A percentile compares a stretch with the other conserved stretches of the same genome.
These are phyloP conservation scores for Romanogobio albipinnatus DNA, from an alignment of 2,113 vertebrate genomes.

Conservation along the genomic window DNA sequence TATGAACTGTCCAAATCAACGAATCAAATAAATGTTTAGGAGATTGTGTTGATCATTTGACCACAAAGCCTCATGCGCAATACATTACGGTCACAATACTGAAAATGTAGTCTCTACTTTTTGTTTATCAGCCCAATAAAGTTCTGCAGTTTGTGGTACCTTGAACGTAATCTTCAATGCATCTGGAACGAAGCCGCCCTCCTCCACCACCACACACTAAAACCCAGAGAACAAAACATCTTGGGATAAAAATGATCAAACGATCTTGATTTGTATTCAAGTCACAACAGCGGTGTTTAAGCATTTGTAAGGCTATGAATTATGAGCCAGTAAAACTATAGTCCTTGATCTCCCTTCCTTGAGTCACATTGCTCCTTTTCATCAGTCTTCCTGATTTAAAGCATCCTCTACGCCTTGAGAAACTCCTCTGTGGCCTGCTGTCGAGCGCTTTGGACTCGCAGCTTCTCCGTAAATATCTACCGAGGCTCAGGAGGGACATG, in stretches of 20 bases:
- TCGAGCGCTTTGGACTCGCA: not conserved
- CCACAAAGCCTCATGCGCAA: too few species aligned
- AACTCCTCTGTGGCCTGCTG: not conserved
- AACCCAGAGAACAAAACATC: slow-evolving; percentile 9
- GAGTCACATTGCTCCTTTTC: not conserved
- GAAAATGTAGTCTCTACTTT: not conserved
- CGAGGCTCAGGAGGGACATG: not conserved
- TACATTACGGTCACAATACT: not conserved
- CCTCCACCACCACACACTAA: not conserved
- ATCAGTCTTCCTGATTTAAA: slow-evolving; percentile 21
- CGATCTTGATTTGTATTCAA: slow-evolving; percentile 55
- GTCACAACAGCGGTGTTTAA: slow-evolving; percentile 38
- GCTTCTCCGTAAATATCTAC: not conserved
- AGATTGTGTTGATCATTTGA: too few species aligned
- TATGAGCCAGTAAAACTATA: slow-evolving; percentile 57
- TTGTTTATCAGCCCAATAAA: not conserved
- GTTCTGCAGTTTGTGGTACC: not conserved
- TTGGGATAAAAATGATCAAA: not conserved
- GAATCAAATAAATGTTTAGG: too few species aligned
- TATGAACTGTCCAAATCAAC: too few species aligned
- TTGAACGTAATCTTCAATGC: not conserved
- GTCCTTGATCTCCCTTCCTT: not conserved
- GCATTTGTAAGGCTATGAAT: slow-evolving; percentile 61
- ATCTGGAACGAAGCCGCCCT: not conserved
- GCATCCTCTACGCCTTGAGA: not conserved